phyloP scores from a whole-genome alignment of 2,888 invertebrate species.

The Agrochola macilenta region DNA sequence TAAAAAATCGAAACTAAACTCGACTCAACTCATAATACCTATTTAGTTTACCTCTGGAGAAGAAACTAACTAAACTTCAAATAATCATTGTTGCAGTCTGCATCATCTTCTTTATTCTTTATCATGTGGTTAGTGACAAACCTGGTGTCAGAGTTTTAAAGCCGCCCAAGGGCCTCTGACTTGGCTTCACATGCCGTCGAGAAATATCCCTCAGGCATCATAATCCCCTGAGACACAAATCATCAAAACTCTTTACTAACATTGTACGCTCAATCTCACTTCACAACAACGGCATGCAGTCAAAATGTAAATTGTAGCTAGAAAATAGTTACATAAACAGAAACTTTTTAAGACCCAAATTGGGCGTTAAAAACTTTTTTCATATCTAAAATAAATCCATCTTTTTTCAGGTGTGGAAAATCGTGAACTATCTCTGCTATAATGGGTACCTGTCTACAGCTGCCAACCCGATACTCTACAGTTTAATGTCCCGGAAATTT shows the following conservation, averaged over 20 bases:
- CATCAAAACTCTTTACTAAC: constrained; percentile 18
- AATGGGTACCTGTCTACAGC: constrained; percentile 84
- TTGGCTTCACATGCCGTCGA: too few species aligned
- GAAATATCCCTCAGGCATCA: neutral
- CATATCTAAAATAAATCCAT: constrained; percentile 19
- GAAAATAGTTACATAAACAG: neutral
- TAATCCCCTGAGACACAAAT: constrained; percentile 2
- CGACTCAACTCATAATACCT: neutral
- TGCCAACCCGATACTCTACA: constrained; percentile 86
- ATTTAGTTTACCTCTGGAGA: neutral
- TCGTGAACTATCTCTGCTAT: constrained; percentile 81
- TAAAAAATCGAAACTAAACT: neutral
- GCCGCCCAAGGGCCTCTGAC: too few species aligned
- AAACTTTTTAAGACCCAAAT: neutral
- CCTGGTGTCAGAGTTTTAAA: too few species aligned
- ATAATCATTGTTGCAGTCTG: constrained; percentile 14
- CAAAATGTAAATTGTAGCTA: constrained; percentile 42
- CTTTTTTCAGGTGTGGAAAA: constrained; percentile 80
- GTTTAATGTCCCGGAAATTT: constrained; percentile 86
- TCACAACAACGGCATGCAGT: constrained; percentile 14
- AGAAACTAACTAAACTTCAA: constrained; percentile 5
- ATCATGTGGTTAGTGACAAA: too few species aligned
- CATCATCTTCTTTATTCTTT: too few species aligned
- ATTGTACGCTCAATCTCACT: constrained; percentile 11
- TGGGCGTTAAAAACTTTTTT: constrained; percentile 8